Evolutionary conservation across 64 coral and sea anemone genomes (phyloP), one percentile per base, ranked within the genome.

Genomic region (Stichodactyla mertensii): DNA sequence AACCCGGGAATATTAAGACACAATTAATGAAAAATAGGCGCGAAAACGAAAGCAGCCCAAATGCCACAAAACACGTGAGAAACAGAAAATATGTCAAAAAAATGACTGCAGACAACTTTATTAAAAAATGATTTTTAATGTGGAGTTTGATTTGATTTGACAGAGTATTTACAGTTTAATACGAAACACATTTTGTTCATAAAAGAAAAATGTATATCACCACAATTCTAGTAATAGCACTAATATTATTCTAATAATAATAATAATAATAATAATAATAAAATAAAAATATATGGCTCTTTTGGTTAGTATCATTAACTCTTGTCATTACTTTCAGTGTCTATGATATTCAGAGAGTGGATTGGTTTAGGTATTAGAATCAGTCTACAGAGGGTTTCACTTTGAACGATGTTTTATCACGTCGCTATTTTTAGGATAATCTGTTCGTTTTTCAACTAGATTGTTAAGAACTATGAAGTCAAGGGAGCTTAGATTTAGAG

Each of bases 201-300:
- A 22, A 66, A 66, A 5, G 62, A n/a, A 66, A 45, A 66, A 66
- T 66, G 19, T 66, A 22, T 66, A 66, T 66, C 62, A 66, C 62
- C 62, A 1, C 1, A 22, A 6, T 66, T 66, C 62, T 66, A 66
- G 62, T n/a, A 64, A 66, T 66, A 66, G 22, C 62, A 66, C 22
- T 66, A 6, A 66, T 66, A 66, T 66, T 66, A 66, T 66, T 66
- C 62, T 66, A n/a, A n/a, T 66, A 22, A 66, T 66, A 66, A 66
- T 66, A n/a, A 66, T 66, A 66, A 66, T 66, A n/a, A n/a, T 66
- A 22, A 66, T 66, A 66, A 66, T 66, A n/a, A 66, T 66, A 66
- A 66, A 66, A 66, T 66, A 66, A 66, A 66, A 66, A 66, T 66
- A 66, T 66, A 66, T 22, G 62, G 62, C 5, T 66, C 62, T 66